Conservation (phyloP, 2,113 vertebrate species). For the Lepus timidus region DNA sequence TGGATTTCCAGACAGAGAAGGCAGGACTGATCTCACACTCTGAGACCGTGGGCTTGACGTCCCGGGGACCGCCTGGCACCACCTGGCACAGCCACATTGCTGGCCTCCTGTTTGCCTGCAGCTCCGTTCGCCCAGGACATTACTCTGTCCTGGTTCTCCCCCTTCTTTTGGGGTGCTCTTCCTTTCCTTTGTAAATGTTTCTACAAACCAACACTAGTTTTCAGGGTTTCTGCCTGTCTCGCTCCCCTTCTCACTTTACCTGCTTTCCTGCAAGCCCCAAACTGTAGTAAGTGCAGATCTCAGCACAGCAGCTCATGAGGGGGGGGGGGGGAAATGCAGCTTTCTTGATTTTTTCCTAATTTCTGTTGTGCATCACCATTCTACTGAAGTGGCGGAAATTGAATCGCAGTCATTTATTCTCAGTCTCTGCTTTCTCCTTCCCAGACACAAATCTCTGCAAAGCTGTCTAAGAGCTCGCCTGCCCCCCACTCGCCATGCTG, state of each 20-base stretch:
- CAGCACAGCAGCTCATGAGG: not conserved
- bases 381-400: not conserved
- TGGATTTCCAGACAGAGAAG: slow-evolving; percentile 42
- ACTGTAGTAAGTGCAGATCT: not conserved
- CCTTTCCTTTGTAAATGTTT: not conserved
- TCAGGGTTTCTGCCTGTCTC: not conserved
- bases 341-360: slow-evolving; percentile 44
- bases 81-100: not conserved
- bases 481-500: not conserved
- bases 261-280: not conserved
- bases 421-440: not conserved
- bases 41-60: not conserved
- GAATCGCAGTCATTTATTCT: not conserved
- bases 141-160: not conserved
- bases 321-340: not conserved
- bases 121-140: not conserved
- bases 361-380: not conserved
- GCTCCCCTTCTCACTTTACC: not conserved
- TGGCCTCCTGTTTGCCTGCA: not conserved
- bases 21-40: not conserved
- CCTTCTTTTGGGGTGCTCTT: not conserved
- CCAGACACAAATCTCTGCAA: not conserved
- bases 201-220: not conserved
- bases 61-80: not conserved
- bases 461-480: not conserved